Evolutionary conservation across 1,140 invertebrate genomes (phyloP), one percentile per base, ranked within the genome.

Genomic region (Aphidius gifuensis): DNA sequence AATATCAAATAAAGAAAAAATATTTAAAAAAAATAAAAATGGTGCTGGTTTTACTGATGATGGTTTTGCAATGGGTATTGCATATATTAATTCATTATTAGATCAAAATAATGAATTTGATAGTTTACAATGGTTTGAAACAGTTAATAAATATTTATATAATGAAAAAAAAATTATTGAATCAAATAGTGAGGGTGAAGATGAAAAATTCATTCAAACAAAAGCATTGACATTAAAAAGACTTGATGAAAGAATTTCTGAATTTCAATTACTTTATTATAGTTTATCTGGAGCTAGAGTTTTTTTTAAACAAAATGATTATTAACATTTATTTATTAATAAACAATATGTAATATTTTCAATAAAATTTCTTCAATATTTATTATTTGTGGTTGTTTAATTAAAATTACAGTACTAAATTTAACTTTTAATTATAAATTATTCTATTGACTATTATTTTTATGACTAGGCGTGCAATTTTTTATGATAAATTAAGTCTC

Each of bases 41-140:
- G 92, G 90, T 38, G 91, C 92, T 60, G 87, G 92, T 5, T 99
- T 99, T 78, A 96, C 94, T 6, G 96, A 99, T 81, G 97, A 99
- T 82, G 97, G 97, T 44, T 99, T 99, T 83, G 92, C 95, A 38
- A 94, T 99, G 86, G 97, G 96, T 11, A 76, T 91, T 4, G 87
- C 89, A 4, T 91, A 90, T 63, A 88, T 91, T 66, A 82, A 89
- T 46, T 87, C 86, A 69, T 75, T 91, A 64, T 74, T 91, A 9
- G 83, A 89, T 75, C 89, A 91, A 76, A 85, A 85, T 69, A 81
- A 85, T 50, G 92, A 94, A 68, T 92, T 99, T 77, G 94, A 98
- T 81, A 89, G 93, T 5, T 82, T 99, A 2, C 93, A 96, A 76
- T 99, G 97, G 97, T 98, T 97, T 74, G 85, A 94, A 61, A 93